Evolutionary conservation across 1,140 invertebrate genomes (phyloP).

Genomic region (Cataglyphis hispanica): DNA sequence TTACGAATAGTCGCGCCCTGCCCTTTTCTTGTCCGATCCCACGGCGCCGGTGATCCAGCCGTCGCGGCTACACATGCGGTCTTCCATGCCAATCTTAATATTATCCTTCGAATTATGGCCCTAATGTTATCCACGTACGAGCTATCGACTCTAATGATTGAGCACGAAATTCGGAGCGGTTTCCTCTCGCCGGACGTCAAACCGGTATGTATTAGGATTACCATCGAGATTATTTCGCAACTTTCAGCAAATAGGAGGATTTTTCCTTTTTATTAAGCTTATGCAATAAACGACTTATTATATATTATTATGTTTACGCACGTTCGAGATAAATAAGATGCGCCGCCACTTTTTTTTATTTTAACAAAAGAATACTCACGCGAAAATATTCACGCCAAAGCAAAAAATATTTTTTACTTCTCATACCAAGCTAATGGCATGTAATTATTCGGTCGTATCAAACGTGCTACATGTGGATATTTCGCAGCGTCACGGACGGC

Average conservation of each 20-base stretch:
- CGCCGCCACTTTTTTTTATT: neutral
- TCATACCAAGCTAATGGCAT: neutral
- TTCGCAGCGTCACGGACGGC: slow-evolving; percentile 50
- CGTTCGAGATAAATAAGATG: neutral
- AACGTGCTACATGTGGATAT: slow-evolving; percentile 36
- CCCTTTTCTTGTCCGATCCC: slow-evolving; percentile 60
- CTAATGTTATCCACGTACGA: slow-evolving; percentile 70
- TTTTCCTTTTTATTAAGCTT: slow-evolving; percentile 1
- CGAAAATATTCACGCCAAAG: neutral
- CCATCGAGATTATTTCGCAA: slow-evolving; percentile 50
- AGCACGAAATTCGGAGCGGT: slow-evolving; percentile 71
- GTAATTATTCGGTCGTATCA: slow-evolving; percentile 26
- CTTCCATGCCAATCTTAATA: slow-evolving; percentile 84
- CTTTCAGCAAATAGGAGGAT: slow-evolving; percentile 19
- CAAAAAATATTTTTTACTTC: neutral
- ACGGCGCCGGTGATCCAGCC: slow-evolving; percentile 58
- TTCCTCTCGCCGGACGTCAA: neutral
- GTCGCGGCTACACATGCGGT: slow-evolving; percentile 58
- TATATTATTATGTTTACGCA: neutral
- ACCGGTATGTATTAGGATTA: slow-evolving; percentile 4
- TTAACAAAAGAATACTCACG: neutral
- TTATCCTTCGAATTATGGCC: slow-evolving; percentile 84
- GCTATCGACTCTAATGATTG: slow-evolving; percentile 78
- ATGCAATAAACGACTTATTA: neutral
- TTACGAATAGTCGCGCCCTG: slow-evolving; percentile 41